Base-by-base conservation (phyloP, 2,888 invertebrate genomes). In the Drosophila suboccidentalis region DNA sequence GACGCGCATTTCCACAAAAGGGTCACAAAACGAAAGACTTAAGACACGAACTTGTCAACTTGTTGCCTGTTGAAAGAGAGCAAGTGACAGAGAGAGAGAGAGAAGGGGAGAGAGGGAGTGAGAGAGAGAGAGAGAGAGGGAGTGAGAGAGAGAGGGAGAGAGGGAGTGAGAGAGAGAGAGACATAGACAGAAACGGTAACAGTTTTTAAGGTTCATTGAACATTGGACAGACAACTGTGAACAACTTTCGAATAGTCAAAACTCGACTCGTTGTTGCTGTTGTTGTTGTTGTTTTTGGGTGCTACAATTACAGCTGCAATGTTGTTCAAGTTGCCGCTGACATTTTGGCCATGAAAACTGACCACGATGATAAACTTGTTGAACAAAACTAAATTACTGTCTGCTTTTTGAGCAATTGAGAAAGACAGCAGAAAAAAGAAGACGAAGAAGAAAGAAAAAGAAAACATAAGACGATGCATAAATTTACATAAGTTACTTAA, bases 181-280 rank as follows among this genome's bases (percentile, higher is more conserved):
- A 36, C 54, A 41, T 51, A 13, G 44, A 38, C 8, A n/a, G 63
- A 75, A 81, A 76, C 61, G 69, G 77, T 79, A 77, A 84, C 77
- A 75, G 71, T 65, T 81, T 76, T 55, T 66, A 63, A 74, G 87
- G 87, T 85, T 87, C 84, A 84, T 85, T 87, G 85, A 83, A 75
- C 82, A 81, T 65, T 67, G 62, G 50, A 76, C 44, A 82, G 50
- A 76, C 44, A 82, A 71, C 53, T 69, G 66, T 58, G 78, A 75
- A 82, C 82, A 82, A 78, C 82, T 82, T 82, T 85, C 86, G 73
- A 78, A 82, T 86, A 58, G 65, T 54, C 15, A 62, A 57, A 53
- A 55, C 39, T 38, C 13, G 34, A 36, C 26, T 32, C 50, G 75
- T 29, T 65, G 46, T 53, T 64, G 41, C 39, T 41, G 54, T 55